Percentiles rank a stretch among this genome's conserved stretches.
Conservation (phyloP, 2,888 invertebrate species). For the Chloromyia formosa region DNA sequence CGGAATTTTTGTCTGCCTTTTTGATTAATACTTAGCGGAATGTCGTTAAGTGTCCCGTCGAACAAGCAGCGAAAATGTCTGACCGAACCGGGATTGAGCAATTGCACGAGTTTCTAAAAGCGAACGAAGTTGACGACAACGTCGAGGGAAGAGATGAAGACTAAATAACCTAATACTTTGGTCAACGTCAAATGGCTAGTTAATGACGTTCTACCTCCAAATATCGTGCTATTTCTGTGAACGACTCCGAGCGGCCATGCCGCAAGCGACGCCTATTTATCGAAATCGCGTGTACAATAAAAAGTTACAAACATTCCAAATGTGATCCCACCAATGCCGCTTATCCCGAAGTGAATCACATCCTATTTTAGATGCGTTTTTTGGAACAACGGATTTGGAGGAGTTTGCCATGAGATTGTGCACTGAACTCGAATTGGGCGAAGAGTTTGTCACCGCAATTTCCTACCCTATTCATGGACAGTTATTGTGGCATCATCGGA, state of each 20-base stretch:
- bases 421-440: slow-evolving; percentile 95
- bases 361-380: slow-evolving; percentile 99
- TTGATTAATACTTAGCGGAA: too few species aligned
- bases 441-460: slow-evolving; percentile 98
- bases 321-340: slow-evolving; percentile 92
- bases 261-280: slow-evolving; percentile 98
- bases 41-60: slow-evolving; percentile 92
- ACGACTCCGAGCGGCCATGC: slow-evolving; percentile 88
- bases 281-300: slow-evolving; percentile 92
- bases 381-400: slow-evolving; percentile 96
- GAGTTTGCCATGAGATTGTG: slow-evolving; percentile 96
- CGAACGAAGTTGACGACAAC: slow-evolving; percentile 96
- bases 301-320: slow-evolving; percentile 83
- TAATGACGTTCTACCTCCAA: slow-evolving; percentile 58
- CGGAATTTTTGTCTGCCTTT: too few species aligned
- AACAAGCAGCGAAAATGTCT: slow-evolving; percentile 97
- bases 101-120: slow-evolving; percentile 89
- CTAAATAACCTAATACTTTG: slow-evolving; percentile 59
- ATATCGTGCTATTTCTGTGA: slow-evolving; percentile 93
- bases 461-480: slow-evolving; percentile 98
- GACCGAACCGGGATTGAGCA: slow-evolving; percentile 88
- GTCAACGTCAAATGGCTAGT: background rate
- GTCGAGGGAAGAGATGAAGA: slow-evolving; percentile 98
- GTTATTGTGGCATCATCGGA: slow-evolving; percentile 97
- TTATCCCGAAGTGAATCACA: slow-evolving; percentile 90